Evolutionary conservation across 2,113 vertebrate species (phyloP).

Genomic region (Uria lomvia): DNA sequence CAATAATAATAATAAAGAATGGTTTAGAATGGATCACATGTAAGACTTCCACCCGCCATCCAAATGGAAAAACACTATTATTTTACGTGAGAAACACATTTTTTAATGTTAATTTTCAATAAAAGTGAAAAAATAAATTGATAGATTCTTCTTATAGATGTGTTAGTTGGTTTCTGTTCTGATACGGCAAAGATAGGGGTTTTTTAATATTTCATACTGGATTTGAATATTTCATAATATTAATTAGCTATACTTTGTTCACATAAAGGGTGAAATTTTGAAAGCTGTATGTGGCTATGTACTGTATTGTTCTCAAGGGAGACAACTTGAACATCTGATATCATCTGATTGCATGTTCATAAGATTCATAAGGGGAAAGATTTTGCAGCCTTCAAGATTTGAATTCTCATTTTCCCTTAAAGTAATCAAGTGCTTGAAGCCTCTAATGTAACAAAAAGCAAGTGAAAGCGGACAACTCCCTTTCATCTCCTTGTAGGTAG

Average conservation of each 20-base stretch:
- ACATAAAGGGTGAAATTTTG: neutral
- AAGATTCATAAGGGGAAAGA: neutral
- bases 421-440: neutral
- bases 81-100: neutral
- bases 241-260: neutral
- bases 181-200: neutral
- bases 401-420: neutral
- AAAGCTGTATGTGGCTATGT: neutral
- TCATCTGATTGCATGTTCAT: neutral
- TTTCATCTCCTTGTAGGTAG: neutral
- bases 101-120: neutral
- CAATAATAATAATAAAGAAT: slow-evolving; percentile 35
- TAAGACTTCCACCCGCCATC: neutral
- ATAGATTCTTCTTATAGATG: neutral
- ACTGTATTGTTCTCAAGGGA: neutral
- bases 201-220: neutral
- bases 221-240: neutral
- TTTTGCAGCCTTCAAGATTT: neutral
- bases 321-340: neutral
- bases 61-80: neutral
- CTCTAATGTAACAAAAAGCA: neutral
- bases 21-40: neutral
- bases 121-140: neutral
- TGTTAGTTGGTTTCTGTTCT: neutral
- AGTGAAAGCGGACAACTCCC: neutral